Conservation (phyloP, 2,888 invertebrate genomes). For the Hirtodrosophila cameraria region DNA sequence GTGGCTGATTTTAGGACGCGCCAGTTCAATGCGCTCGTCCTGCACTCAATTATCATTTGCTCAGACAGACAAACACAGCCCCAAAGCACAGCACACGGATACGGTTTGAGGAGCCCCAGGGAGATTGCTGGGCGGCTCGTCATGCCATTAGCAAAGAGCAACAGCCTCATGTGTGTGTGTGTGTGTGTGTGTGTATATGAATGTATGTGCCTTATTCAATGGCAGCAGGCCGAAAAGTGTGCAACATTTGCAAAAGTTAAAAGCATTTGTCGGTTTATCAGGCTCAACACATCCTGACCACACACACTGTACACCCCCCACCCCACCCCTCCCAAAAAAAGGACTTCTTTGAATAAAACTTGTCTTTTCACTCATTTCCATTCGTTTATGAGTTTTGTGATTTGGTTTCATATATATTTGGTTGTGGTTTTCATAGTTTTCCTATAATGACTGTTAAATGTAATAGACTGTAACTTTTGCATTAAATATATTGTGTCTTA, state of each 20-base stretch:
- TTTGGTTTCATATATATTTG: constrained; percentile 27
- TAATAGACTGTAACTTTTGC: constrained; percentile 9
- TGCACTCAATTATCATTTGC: constrained; percentile 78
- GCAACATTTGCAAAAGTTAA: constrained; percentile 67
- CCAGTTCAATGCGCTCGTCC: constrained; percentile 71
- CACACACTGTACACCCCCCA: constrained; percentile 20
- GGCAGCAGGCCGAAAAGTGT: constrained; percentile 57
- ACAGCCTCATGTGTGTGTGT: constrained; percentile 44
- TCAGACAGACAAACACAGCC: constrained; percentile 58
- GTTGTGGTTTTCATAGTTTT: constrained; percentile 25
- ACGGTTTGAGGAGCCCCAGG: constrained; percentile 37
- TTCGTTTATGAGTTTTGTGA: constrained; percentile 39
- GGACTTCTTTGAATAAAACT: constrained; percentile 30
- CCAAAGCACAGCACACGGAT: constrained; percentile 21
- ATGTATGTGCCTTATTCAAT: constrained; percentile 12
- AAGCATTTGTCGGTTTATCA: constrained; percentile 67
- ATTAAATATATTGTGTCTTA: no score
- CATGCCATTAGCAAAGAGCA: constrained; percentile 69
- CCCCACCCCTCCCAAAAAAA: no score
- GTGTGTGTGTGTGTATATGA: background rate
- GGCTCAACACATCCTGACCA: constrained; percentile 11
- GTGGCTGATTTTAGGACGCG: constrained; percentile 32
- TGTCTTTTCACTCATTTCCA: constrained; percentile 39
- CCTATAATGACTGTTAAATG: constrained; percentile 1
- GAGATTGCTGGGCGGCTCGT: constrained; percentile 37